These are phyloP conservation scores for Petrocephalus microphthalmus DNA, from an alignment of 2,113 vertebrate species.

Conservation along the genomic window DNA sequence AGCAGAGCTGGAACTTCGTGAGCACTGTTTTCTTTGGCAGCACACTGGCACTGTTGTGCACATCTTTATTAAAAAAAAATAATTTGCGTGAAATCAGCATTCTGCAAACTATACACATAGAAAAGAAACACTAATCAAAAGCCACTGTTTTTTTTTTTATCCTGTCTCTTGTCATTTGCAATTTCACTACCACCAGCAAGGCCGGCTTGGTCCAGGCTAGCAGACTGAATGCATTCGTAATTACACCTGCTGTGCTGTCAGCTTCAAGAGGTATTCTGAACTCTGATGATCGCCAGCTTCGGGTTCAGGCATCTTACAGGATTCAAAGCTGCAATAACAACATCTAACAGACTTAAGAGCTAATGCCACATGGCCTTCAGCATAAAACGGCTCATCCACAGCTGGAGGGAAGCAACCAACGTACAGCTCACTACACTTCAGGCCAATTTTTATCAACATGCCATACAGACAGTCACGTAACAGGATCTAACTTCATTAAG, in stretches of 20 bases:
- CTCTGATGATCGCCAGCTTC: neutral
- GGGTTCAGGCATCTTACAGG: neutral
- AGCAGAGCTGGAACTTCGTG: neutral
- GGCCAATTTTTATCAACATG: neutral
- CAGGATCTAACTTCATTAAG: neutral
- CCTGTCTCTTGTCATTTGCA: neutral
- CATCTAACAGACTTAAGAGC: neutral
- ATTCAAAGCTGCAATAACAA: neutral
- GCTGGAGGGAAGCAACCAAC: neutral
- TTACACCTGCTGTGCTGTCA: neutral
- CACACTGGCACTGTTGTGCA: neutral
- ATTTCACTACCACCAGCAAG: neutral
- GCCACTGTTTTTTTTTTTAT: neutral
- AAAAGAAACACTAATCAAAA: neutral
- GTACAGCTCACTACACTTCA: neutral
- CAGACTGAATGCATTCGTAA: neutral
- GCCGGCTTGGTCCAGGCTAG: neutral
- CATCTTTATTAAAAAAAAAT: neutral
- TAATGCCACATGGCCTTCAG: neutral
- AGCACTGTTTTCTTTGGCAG: neutral
- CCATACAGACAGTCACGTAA: neutral
- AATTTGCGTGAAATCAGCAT: neutral
- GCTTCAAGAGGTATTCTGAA: neutral
- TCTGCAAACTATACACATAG: neutral
- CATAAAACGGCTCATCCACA: neutral